Base-by-base conservation (phyloP, 2,113 vertebrate genomes). In the Phycodurus eques region DNA sequence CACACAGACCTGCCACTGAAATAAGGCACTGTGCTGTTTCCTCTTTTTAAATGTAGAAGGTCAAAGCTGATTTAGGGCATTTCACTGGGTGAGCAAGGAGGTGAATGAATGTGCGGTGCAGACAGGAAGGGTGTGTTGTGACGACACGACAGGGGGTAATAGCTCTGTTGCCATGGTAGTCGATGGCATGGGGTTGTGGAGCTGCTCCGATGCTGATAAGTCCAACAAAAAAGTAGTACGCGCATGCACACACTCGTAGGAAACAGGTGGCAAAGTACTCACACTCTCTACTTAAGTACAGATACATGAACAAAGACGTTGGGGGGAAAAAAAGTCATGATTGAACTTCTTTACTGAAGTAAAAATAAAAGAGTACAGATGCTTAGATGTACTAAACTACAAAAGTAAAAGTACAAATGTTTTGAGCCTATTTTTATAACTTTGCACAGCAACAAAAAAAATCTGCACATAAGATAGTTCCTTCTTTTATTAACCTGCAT, bases 1-100 rank as follows among this genome's bases (percentile, higher is more conserved):
- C 80, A 20, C 73, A 62, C 76, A 79, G 64, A 42, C 53, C 10
- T 2, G 5, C 57, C 51, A 39, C 39, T 10, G 12, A 70, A 78
- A 83, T 78, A 83, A 82, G 70, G 75, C 80, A 68, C 57, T 39
- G 78, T 61, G 78, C 63, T 71, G 76, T 81, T 87, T 82, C 75
- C 78, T 81, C 75, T 80, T 83, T 82, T 64, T 85, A 78, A 88
- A 87, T 74, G 80, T 66, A 87, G 80, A 87, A 90, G 86, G 88
- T 89, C 88, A 90, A 72, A 78, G 81, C 83, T 91, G 89, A 90
- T 90, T 90, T 87, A 49, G 79, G 80, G 72, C 57, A 15, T 76
- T 89, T 83, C 65, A 83, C 65, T 65, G 60, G 62, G 35, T 57
- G 76, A 74, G 73, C 22, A 65, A 79, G 68, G 70, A 60, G 79